Evolutionary conservation across 2,797 vertebrate species (phyloP).

Genomic region (Oryzias sinensis): DNA sequence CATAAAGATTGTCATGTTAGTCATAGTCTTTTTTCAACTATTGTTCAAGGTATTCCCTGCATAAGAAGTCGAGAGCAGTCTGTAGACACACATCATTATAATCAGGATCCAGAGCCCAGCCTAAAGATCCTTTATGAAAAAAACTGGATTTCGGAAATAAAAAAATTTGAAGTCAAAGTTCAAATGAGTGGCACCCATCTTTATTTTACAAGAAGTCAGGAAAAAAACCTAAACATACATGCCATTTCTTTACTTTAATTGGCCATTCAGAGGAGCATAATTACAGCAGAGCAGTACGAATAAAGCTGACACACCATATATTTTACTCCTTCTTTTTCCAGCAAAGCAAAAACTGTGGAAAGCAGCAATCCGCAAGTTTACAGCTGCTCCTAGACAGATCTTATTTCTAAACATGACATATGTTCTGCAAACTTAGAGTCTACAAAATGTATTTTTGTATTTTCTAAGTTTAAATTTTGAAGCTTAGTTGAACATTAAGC

Average conservation of each 20-base stretch:
- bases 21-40: too few species aligned
- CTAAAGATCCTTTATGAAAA: too few species aligned
- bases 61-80: too few species aligned
- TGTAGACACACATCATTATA: too few species aligned
- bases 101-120: too few species aligned
- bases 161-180: too few species aligned
- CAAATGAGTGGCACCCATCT: neutral
- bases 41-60: too few species aligned
- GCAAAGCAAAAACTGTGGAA: constrained; percentile 26
- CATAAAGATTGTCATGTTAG: too few species aligned
- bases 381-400: constrained; percentile 7
- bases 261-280: constrained; percentile 60
- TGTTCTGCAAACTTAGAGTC: neutral
- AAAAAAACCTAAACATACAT: neutral
- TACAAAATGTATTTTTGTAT: too few species aligned
- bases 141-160: too few species aligned
- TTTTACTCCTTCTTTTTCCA: constrained; percentile 53
- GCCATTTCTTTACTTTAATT: constrained; percentile 58
- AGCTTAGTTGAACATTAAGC: too few species aligned
- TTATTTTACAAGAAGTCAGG: constrained; percentile 26
- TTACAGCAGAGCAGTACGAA: constrained; percentile 60
- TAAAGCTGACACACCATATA: constrained; percentile 27
- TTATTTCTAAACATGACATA: neutral
- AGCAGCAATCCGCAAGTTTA: constrained; percentile 26
- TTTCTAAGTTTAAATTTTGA: too few species aligned